Evolutionary conservation across 1,140 invertebrate species (phyloP).

Genomic region (Drosophila biarmipes): DNA sequence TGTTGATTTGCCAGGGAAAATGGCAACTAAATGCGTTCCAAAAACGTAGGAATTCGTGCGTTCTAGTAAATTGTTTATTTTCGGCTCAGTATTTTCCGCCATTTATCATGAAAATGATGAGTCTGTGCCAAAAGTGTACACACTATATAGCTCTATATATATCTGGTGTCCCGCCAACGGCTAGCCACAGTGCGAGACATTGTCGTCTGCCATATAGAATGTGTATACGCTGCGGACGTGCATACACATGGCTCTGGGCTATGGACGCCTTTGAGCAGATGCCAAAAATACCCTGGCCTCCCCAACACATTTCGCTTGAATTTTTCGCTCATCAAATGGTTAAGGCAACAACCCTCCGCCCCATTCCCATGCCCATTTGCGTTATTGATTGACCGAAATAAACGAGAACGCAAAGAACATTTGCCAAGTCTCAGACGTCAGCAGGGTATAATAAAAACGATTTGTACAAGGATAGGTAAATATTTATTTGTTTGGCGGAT

Average conservation of each 20-base stretch:
- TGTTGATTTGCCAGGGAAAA: background rate
- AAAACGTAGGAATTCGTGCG: background rate
- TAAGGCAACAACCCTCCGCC: constrained; percentile 1
- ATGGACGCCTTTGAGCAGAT: constrained; percentile 43
- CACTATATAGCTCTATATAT: constrained; percentile 45
- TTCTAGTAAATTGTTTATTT: constrained; percentile 25
- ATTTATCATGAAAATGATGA: constrained; percentile 35
- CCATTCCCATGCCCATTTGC: constrained; percentile 10
- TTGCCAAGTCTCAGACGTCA: constrained; percentile 65
- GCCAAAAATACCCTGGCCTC: constrained; percentile 75
- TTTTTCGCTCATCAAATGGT: constrained; percentile 40
- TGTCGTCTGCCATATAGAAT: constrained; percentile 49
- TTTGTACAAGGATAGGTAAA: constrained; percentile 31
- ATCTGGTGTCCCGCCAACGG: constrained; percentile 70
- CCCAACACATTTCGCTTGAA: constrained; percentile 48
- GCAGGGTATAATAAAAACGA: constrained; percentile 31
- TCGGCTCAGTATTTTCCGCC: constrained; percentile 1
- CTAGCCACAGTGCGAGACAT: constrained; percentile 79
- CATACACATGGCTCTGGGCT: constrained; percentile 17
- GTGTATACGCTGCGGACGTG: constrained; percentile 19
- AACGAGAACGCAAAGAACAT: constrained; percentile 29
- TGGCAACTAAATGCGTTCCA: background rate
- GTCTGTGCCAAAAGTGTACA: constrained; percentile 41
- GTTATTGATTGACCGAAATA: constrained; percentile 60
- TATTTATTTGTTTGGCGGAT: constrained; percentile 17